These are phyloP conservation scores for Drosophila sordidula DNA, from an alignment of 2,888 invertebrate genomes.

Conservation along the genomic window DNA sequence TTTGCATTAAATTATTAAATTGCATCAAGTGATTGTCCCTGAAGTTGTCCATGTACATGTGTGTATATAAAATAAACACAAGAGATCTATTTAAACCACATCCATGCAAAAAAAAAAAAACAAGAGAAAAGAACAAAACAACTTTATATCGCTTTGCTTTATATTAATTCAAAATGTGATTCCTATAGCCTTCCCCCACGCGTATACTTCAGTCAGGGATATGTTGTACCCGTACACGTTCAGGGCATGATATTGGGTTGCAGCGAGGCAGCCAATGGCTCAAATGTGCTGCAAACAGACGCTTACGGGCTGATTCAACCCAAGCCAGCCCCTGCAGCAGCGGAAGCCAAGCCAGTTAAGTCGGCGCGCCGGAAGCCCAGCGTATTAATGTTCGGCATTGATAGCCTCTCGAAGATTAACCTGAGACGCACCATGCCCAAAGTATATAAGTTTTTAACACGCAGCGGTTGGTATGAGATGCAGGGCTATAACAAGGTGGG, in stretches of 20 bases:
- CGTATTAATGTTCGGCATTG: constrained; percentile 91
- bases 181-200: constrained; percentile 28
- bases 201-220: constrained; percentile 59
- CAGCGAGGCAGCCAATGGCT: constrained; percentile 41
- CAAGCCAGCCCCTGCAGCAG: not conserved
- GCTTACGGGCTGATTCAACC: constrained; percentile 53
- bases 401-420: constrained; percentile 92
- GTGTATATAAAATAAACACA: not conserved
- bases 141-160: not conserved
- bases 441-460: constrained; percentile 88
- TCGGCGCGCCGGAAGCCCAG: constrained; percentile 56
- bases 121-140: not conserved
- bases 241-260: constrained; percentile 57
- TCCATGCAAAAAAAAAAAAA: not conserved
- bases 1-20: too few species aligned
- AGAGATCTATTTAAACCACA: not conserved
- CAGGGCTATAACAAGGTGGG: constrained; percentile 89
- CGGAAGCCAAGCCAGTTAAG: not conserved
- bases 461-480: constrained; percentile 88
- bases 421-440: constrained; percentile 90
- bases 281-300: constrained; percentile 60
- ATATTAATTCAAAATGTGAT: not conserved
- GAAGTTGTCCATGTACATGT: too few species aligned
- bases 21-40: too few species aligned
- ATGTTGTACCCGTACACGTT: constrained; percentile 61